Percentiles rank a stretch among this genome's conserved stretches.
Evolutionary conservation across 2,888 invertebrate genomes (phyloP).

Genomic region (Subacronicta megacephala): DNA sequence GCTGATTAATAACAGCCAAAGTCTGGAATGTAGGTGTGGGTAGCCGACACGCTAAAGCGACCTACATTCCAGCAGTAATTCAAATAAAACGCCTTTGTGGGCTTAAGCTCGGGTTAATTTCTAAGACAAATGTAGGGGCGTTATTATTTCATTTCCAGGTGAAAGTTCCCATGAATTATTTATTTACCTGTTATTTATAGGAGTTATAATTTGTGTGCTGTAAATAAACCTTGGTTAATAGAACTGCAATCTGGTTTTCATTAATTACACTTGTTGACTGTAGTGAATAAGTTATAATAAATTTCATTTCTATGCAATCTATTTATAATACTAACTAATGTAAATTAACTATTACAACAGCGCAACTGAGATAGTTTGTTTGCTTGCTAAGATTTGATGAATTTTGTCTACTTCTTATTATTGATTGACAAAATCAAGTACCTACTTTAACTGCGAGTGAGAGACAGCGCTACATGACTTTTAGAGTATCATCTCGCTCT

Average conservation of each 20-base stretch:
- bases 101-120: constrained; percentile 36
- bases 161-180: constrained; percentile 42
- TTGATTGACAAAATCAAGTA: too few relatives aligned
- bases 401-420: too few relatives aligned
- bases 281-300: not conserved
- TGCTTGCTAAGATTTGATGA: too few relatives aligned
- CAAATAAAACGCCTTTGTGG: constrained; percentile 44
- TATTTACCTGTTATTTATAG: constrained; percentile 11
- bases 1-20: constrained; percentile 32
- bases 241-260: not conserved
- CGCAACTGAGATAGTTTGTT: too few relatives aligned
- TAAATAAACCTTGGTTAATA: constrained; percentile 6
- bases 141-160: constrained; percentile 42
- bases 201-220: not conserved
- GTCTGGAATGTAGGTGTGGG: constrained; percentile 24
- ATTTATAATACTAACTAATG: not conserved
- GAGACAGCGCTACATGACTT: too few relatives aligned
- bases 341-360: too few relatives aligned
- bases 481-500: too few relatives aligned
- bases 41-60: constrained; percentile 30
- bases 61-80: constrained; percentile 46
- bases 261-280: constrained; percentile 6
- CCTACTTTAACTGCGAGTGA: too few relatives aligned
- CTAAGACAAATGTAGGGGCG: constrained; percentile 42
- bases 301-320: too few relatives aligned